Percentiles rank a stretch among this genome's conserved stretches.
phyloP scores from a whole-genome alignment of 2,797 vertebrate species.

The Chaenodraco wilsoni region DNA sequence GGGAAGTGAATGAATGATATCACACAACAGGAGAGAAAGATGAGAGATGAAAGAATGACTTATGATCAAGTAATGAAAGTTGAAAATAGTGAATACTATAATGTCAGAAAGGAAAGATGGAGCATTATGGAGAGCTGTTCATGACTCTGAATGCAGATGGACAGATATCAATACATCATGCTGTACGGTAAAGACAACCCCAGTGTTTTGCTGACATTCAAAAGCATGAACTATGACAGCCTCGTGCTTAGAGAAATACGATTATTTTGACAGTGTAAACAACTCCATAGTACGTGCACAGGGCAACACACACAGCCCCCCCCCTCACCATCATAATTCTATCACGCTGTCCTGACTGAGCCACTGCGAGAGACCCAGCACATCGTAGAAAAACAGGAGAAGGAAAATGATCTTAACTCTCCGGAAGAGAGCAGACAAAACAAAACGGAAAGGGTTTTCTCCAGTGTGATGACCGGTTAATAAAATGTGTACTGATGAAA shows the following conservation, averaged over 20 bases:
- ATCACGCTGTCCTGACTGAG: slow-evolving; percentile 82
- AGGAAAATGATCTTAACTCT: slow-evolving; percentile 35
- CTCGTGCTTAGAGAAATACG: slow-evolving; percentile 42
- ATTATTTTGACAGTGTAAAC: slow-evolving; percentile 25
- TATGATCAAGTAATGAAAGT: slow-evolving; percentile 1
- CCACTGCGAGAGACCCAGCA: slow-evolving; percentile 74
- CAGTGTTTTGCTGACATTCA: slow-evolving; percentile 38
- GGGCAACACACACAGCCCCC: slow-evolving; percentile 32
- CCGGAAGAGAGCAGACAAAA: not conserved
- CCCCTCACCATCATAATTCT: slow-evolving; percentile 83
- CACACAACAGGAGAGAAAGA: not conserved
- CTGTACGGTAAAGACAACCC: slow-evolving; percentile 39
- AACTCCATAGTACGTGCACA: slow-evolving; percentile 49
- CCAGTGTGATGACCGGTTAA: not conserved
- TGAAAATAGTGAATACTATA: slow-evolving; percentile 23
- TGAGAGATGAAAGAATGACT: slow-evolving; percentile 5
- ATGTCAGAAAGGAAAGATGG: slow-evolving; percentile 27
- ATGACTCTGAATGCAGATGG: slow-evolving; percentile 42
- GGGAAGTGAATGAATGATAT: slow-evolving; percentile 4
- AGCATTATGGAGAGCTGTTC: slow-evolving; percentile 16
- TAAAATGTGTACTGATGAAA: not conserved
- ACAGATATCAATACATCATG: slow-evolving; percentile 58
- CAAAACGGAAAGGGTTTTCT: not conserved
- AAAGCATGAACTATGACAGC: slow-evolving; percentile 46
- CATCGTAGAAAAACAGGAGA: slow-evolving; percentile 47